Evolutionary conservation across 2,888 invertebrate species (phyloP).

Genomic region (Xanthostigma xanthostigma): DNA sequence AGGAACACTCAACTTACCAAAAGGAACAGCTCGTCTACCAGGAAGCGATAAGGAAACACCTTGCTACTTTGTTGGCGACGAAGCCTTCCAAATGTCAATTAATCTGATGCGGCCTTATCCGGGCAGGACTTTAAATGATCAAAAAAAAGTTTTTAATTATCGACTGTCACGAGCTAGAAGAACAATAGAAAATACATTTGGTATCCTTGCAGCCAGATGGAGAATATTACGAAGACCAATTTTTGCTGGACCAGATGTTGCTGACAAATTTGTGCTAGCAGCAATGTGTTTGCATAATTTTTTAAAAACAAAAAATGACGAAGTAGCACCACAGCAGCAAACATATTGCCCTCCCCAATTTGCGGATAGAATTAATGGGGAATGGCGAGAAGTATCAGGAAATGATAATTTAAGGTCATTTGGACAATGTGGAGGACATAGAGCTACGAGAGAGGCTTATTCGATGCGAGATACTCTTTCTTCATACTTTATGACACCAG

Average conservation of each 20-base stretch:
- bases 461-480: no score
- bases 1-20: conserved; percentile 1
- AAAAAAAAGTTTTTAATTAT: conserved; percentile 12
- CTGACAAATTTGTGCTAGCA: conserved; percentile 1
- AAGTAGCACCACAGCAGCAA: background rate
- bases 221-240: conserved; percentile 9
- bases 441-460: no score
- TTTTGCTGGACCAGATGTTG: background rate
- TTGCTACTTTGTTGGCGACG: conserved; percentile 11
- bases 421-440: background rate
- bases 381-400: background rate
- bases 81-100: conserved; percentile 10
- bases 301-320: background rate
- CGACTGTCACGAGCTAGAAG: conserved; percentile 11
- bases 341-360: background rate
- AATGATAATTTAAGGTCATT: no score
- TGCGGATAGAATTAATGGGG: conserved; percentile 1
- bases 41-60: conserved; percentile 4
- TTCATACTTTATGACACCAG: conserved; percentile 6
- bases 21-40: conserved; percentile 6
- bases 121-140: conserved; percentile 9
- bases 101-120: conserved; percentile 13
- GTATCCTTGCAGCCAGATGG: conserved; percentile 12
- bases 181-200: conserved; percentile 13
- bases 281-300: conserved; percentile 1